Base-by-base conservation (phyloP, 2,797 vertebrate genomes). In the Diplodus sargus region DNA sequence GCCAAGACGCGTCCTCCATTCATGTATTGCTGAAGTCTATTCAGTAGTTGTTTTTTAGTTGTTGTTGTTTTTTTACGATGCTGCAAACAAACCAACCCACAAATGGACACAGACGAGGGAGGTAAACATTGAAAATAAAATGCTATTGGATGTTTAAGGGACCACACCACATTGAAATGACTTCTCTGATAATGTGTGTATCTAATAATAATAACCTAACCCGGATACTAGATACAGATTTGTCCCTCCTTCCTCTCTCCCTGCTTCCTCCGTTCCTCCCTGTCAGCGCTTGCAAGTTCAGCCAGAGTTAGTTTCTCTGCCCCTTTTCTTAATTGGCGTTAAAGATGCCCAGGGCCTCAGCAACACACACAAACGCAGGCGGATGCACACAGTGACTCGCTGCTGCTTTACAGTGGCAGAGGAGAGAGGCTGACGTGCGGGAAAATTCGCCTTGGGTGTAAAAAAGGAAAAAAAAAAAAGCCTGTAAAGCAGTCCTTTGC, bases 311-410 rank as follows among this genome's bases (percentile, higher is more conserved):
- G 71, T 84, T 86, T 90, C 82, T 88, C 73, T 90, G 87, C 86
- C 91, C 89, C 81, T 73, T 88, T 85, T 92, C 89, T 92, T 95
- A 95, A 95, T 95, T 95, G 93, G 89, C 85, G 78, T 92, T 95
- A 94, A 93, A 90, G 90, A 90, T 67, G 92, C 94, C 91, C 84
- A 84, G 72, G 92, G 92, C 93, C 79, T 83, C 61, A 18, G 67
- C 34, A 82, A 84, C 70, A 74, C 74, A 79, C 74, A 58, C 69
- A 72, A 30, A 71, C 15, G 22, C 65, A 57, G 42, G 79, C 59
- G 70, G 47, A 84, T 57, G 59, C 84, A 89, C 81, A 84, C 78
- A 80, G 48, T 63, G 86, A 86, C 86, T 89, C 66, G 78, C 74
- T 45, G 11, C 75, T 71, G 79, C 79, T 85, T 84, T 87, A 84